Conservation (phyloP, 2,797 vertebrate species). For the Hafferia zeledoni region DNA sequence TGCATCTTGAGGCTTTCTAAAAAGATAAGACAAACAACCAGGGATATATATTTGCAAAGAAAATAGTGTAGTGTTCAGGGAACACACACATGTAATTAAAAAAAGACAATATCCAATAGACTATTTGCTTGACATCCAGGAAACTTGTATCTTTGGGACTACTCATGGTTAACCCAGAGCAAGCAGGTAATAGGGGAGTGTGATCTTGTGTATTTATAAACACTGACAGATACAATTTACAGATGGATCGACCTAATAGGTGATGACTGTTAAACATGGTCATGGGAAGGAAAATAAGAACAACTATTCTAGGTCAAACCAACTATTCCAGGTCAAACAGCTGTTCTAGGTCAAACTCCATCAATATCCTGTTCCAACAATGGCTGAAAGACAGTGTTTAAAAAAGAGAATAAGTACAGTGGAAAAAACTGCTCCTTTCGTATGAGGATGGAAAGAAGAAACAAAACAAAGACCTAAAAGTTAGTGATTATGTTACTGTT, state of each 20-base stretch:
- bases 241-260: background rate
- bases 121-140: background rate
- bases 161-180: background rate
- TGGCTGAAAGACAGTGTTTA: rapidly evolving
- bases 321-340: background rate
- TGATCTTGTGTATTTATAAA: background rate
- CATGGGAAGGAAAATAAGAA: background rate
- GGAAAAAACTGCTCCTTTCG: background rate
- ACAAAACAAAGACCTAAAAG: background rate
- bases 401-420: background rate
- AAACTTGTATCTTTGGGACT: background rate
- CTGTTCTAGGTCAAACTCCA: background rate
- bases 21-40: background rate
- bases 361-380: background rate
- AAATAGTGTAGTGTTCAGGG: background rate
- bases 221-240: background rate
- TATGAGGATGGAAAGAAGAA: background rate
- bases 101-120: background rate
- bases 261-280: background rate
- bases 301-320: background rate
- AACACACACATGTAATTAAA: background rate
- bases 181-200: rapidly evolving
- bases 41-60: background rate
- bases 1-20: conserved; percentile 80
- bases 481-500: background rate